Conservation (phyloP, 2,888 invertebrate species). For the Taenaris catops region DNA sequence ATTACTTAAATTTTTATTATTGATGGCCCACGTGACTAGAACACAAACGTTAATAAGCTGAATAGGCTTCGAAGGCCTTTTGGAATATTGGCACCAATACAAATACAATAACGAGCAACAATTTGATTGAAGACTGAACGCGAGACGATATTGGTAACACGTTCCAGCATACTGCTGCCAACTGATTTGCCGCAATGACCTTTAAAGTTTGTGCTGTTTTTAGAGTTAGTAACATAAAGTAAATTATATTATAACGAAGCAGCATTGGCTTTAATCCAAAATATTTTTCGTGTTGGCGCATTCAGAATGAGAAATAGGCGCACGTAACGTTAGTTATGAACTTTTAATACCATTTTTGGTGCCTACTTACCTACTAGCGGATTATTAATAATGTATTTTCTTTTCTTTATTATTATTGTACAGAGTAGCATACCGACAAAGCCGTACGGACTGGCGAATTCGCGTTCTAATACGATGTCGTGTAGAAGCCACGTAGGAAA, state of each 20-base stretch:
- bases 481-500: no score
- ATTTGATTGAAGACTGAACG: constrained; percentile 10
- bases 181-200: constrained; percentile 22
- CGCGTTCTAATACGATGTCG: no score
- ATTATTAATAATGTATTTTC: no score
- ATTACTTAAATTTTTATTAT: constrained; percentile 32
- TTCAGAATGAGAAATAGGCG: constrained; percentile 6
- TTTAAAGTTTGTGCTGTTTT: constrained; percentile 20
- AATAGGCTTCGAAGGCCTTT: constrained; percentile 46
- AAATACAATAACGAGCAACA: neutral
- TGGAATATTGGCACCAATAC: constrained; percentile 15
- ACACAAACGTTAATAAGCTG: constrained; percentile 42
- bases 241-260: constrained; percentile 20
- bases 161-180: constrained; percentile 18
- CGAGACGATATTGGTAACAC: constrained; percentile 14
- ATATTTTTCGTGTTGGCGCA: constrained; percentile 11
- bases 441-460: no score
- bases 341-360: constrained; percentile 3
- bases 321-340: constrained; percentile 6
- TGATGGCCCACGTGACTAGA: constrained; percentile 32
- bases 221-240: constrained; percentile 14
- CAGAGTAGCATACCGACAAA: no score
- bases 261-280: constrained; percentile 20
- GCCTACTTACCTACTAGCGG: neutral
- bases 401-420: no score